Evolutionary conservation across 2,113 vertebrate species (phyloP).

Genomic region (Mola mola): DNA sequence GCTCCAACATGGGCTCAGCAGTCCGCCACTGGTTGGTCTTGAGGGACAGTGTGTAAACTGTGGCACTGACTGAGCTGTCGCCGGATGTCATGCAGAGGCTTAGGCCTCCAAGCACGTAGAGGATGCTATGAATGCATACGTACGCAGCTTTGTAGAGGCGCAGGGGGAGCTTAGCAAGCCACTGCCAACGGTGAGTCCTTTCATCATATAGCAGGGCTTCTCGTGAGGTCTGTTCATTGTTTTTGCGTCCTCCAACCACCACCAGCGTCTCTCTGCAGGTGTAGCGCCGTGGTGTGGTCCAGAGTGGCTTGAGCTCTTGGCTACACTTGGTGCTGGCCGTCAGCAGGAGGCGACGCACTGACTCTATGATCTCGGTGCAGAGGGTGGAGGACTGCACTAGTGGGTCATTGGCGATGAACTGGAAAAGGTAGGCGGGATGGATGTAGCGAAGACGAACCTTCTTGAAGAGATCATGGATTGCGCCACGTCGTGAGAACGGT

Average conservation of each 20-base stretch:
- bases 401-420: constrained; percentile 90
- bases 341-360: constrained; percentile 87
- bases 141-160: constrained; percentile 91
- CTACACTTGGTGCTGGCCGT: constrained; percentile 77
- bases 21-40: constrained; percentile 93
- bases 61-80: constrained; percentile 73
- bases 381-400: constrained; percentile 89
- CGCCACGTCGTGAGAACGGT: constrained; percentile 79
- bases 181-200: constrained; percentile 84
- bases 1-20: constrained; percentile 86
- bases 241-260: constrained; percentile 91
- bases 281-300: constrained; percentile 85
- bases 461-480: constrained; percentile 89
- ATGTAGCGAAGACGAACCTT: constrained; percentile 92
- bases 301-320: constrained; percentile 78
- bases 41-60: constrained; percentile 90
- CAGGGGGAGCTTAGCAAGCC: constrained; percentile 88
- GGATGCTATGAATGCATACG: constrained; percentile 87
- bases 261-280: constrained; percentile 88
- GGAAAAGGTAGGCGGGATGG: constrained; percentile 95
- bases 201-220: constrained; percentile 88
- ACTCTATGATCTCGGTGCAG: constrained; percentile 89
- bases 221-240: constrained; percentile 90
- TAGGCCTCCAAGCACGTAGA: constrained; percentile 92
- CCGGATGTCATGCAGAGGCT: constrained; percentile 78